Percentiles rank a stretch among this genome's conserved stretches.
Evolutionary conservation across 2,888 invertebrate species (phyloP).

Genomic region (Thumatha senex): DNA sequence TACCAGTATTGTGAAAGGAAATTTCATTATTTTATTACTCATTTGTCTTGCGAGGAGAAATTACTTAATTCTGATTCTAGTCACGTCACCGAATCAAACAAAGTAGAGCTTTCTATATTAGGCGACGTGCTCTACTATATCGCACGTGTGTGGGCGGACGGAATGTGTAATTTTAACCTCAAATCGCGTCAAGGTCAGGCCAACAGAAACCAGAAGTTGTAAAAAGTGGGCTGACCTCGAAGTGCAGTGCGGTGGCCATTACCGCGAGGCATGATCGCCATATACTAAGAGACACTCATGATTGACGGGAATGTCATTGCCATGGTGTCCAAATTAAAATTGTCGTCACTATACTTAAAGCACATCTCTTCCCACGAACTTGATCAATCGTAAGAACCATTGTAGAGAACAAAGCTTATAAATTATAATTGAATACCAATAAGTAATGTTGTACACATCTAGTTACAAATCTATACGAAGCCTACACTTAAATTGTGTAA

Average conservation of each 20-base stretch:
- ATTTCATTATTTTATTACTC: slow-evolving; percentile 33
- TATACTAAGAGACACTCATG: slow-evolving; percentile 31
- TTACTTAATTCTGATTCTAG: slow-evolving; percentile 50
- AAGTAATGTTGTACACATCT: slow-evolving; percentile 14
- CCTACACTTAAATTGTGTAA: slow-evolving; percentile 38
- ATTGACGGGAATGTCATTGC: slow-evolving; percentile 32
- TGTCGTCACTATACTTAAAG: slow-evolving; percentile 19
- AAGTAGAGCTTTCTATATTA: slow-evolving; percentile 71
- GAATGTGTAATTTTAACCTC: slow-evolving; percentile 70
- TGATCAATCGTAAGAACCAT: slow-evolving; percentile 13
- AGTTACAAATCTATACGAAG: slow-evolving; percentile 24
- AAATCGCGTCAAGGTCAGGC: slow-evolving; percentile 68
- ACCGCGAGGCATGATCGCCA: slow-evolving; percentile 17
- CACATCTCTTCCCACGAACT: slow-evolving; percentile 30
- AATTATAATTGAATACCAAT: slow-evolving; percentile 23
- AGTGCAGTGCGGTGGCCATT: slow-evolving; percentile 54
- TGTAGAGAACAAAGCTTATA: slow-evolving; percentile 15
- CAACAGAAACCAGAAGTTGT: slow-evolving; percentile 68
- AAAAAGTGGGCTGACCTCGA: slow-evolving; percentile 69
- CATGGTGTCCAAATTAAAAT: slow-evolving; percentile 13
- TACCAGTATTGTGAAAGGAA: slow-evolving; percentile 50
- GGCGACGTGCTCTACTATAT: slow-evolving; percentile 50
- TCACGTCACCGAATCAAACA: slow-evolving; percentile 72
- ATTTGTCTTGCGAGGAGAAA: slow-evolving; percentile 45
- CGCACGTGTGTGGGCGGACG: slow-evolving; percentile 46